phyloP scores from a whole-genome alignment of 2,888 invertebrate genomes.

The Cantharis rufa region DNA sequence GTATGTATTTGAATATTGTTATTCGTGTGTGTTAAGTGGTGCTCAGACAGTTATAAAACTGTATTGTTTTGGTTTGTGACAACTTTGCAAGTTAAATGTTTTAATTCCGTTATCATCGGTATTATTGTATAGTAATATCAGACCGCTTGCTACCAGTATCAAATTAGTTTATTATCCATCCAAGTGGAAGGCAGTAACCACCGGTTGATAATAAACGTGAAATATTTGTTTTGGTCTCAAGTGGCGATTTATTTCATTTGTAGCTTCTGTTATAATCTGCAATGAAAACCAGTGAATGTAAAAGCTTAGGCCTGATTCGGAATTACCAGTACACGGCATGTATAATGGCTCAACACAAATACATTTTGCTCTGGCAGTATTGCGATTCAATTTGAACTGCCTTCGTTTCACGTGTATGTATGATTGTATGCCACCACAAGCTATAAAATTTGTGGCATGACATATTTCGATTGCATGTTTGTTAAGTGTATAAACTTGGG shows the following conservation, averaged over 20 bases:
- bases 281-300: constrained; percentile 48
- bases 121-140: constrained; percentile 47
- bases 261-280: constrained; percentile 46
- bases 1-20: constrained; percentile 58
- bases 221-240: constrained; percentile 34
- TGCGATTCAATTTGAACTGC: constrained; percentile 46
- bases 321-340: constrained; percentile 54
- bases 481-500: constrained; percentile 35
- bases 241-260: constrained; percentile 36
- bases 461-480: constrained; percentile 38
- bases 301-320: constrained; percentile 51
- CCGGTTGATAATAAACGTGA: constrained; percentile 32
- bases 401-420: constrained; percentile 51
- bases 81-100: constrained; percentile 57
- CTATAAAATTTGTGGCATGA: constrained; percentile 27
- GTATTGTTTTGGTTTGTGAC: constrained; percentile 55
- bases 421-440: constrained; percentile 49
- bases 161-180: constrained; percentile 32
- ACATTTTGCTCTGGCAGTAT: constrained; percentile 54
- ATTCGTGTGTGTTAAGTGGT: constrained; percentile 58
- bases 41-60: constrained; percentile 54
- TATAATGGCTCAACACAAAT: constrained; percentile 54
- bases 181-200: constrained; percentile 28
- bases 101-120: constrained; percentile 52
- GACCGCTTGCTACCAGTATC: constrained; percentile 51